Conservation (phyloP, 1,140 invertebrate species). For the Papilio polytes region DNA sequence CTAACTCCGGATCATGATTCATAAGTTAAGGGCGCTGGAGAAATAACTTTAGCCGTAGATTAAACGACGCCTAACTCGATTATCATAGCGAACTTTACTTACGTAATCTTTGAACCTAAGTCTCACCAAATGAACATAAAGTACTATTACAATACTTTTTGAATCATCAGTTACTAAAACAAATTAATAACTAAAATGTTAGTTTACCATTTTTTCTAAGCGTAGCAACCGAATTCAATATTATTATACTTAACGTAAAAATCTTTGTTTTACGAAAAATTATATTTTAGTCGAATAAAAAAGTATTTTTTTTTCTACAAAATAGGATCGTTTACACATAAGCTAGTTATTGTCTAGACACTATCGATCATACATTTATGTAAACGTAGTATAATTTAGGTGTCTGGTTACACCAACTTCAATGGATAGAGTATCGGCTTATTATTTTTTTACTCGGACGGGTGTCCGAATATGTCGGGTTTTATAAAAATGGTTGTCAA, state of each 20-base stretch:
- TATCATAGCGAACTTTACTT: not conserved
- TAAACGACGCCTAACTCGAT: slow-evolving; percentile 7
- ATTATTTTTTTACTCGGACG: not conserved
- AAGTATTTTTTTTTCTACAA: not conserved
- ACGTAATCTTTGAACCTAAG: not conserved
- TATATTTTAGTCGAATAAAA: not conserved
- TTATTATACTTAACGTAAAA: too few relatives aligned
- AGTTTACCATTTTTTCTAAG: too few relatives aligned
- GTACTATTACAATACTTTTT: not conserved
- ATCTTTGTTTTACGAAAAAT: too few relatives aligned
- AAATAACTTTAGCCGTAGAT: slow-evolving; percentile 24
- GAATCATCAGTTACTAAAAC: too few relatives aligned
- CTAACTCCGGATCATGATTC: slow-evolving; percentile 26
- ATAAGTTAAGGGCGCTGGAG: slow-evolving; percentile 1
- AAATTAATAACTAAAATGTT: too few relatives aligned
- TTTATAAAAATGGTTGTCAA: not conserved
- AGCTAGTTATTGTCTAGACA: slow-evolving; percentile 12
- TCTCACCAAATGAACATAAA: not conserved
- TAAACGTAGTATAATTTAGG: not conserved
- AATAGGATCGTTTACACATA: slow-evolving; percentile 17
- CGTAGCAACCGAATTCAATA: too few relatives aligned
- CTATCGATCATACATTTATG: not conserved
- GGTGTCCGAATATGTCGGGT: too few relatives aligned
- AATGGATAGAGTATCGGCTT: too few relatives aligned
- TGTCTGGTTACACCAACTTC: too few relatives aligned